Evolutionary conservation across 2,888 invertebrate genomes (phyloP).

Genomic region (Ennomos erosarius): DNA sequence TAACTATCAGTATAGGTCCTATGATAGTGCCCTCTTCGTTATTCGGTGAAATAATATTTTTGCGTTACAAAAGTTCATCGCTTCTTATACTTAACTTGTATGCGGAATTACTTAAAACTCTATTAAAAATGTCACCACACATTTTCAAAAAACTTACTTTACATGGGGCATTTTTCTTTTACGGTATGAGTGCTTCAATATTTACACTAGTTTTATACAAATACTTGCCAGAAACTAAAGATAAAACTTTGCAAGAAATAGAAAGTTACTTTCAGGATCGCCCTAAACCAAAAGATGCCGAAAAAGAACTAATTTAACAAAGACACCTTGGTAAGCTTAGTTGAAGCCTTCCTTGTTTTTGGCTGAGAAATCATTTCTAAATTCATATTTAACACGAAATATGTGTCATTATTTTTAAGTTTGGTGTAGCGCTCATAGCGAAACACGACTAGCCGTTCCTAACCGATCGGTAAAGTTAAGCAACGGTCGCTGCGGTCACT

Average conservation of each 20-base stretch:
- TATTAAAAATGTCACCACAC: slow-evolving; percentile 58
- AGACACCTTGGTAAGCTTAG: neutral
- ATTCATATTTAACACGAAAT: too few relatives aligned
- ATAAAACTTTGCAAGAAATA: slow-evolving; percentile 59
- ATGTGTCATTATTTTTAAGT: too few relatives aligned
- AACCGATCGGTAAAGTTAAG: too few relatives aligned
- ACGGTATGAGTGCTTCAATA: slow-evolving; percentile 51
- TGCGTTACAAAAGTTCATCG: slow-evolving; percentile 56
- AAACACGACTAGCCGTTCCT: too few relatives aligned
- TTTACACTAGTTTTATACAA: slow-evolving; percentile 52
- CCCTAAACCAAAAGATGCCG: slow-evolving; percentile 38
- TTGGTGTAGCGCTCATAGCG: too few relatives aligned
- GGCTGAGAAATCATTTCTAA: too few relatives aligned
- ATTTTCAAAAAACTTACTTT: slow-evolving; percentile 55
- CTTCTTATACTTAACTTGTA: slow-evolving; percentile 52
- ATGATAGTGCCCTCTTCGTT: slow-evolving; percentile 62
- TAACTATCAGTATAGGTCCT: slow-evolving; percentile 64
- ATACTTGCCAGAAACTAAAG: slow-evolving; percentile 61
- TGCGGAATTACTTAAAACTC: slow-evolving; percentile 52
- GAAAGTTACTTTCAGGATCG: slow-evolving; percentile 52
- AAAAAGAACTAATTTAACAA: slow-evolving; percentile 45
- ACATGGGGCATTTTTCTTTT: slow-evolving; percentile 60
- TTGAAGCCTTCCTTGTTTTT: too few relatives aligned
- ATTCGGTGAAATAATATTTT: slow-evolving; percentile 62
- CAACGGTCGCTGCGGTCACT: too few relatives aligned